Evolutionary conservation across 1,140 invertebrate species (phyloP), one percentile per base, ranked within the genome.

Genomic region (Oppia nitens): DNA sequence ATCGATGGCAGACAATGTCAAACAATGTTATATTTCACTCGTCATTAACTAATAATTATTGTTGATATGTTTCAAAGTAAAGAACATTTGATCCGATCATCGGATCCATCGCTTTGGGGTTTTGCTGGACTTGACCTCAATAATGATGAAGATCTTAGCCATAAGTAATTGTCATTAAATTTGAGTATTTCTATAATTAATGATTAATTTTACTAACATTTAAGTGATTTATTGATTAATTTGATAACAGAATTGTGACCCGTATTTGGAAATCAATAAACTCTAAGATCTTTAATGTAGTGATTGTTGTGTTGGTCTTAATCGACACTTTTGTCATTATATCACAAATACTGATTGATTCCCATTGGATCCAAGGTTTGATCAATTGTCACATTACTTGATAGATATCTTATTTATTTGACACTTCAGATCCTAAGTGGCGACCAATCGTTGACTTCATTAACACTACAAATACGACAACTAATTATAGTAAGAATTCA

Each of bases 21-120:
- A n/a, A n/a, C n/a, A n/a, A n/a, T n/a, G n/a, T n/a, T n/a, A n/a
- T n/a, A n/a, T n/a, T n/a, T n/a, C n/a, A n/a, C n/a, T n/a, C n/a
- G n/a, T n/a, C n/a, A n/a, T n/a, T n/a, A n/a, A n/a, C n/a, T n/a
- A n/a, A n/a, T n/a, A n/a, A n/a, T 17, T 9, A 55, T 52, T 3
- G 26, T 56, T 53, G 62, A 40, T 40, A 40, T 40, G 32, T 40
- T 40, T 40, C 61, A 48, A 51, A 66, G 65, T 53, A 65, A 66
- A 58, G 65, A 66, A 60, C 60, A 66, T 61, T 60, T 66, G 32
- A 65, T 66, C 60, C 53, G 62, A 28, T 60, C 59, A 53, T 63
- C 62, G 21, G 65, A 66, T 52, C 60, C 57, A 28, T 49, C 60
- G 17, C 56, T 64, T 27, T 66, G 65, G 65, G 62, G 59, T 14